A percentile compares a stretch with the other conserved stretches of the same genome.
These are phyloP conservation scores for Meriones unguiculatus DNA, from an alignment of 2,113 vertebrate species.

Conservation along the genomic window DNA sequence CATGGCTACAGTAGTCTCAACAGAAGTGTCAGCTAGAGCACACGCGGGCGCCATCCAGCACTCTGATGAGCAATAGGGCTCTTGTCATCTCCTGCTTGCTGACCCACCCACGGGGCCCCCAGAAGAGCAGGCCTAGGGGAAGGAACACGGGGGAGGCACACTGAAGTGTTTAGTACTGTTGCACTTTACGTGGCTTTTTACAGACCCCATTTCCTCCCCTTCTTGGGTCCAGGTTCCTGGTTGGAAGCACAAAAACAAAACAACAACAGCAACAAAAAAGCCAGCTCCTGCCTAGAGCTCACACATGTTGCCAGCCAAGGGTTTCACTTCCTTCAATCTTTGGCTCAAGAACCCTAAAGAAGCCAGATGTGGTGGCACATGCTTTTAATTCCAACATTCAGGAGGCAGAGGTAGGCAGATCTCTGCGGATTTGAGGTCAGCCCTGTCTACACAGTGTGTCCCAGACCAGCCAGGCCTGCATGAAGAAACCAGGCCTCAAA, in stretches of 20 bases:
- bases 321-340: neutral
- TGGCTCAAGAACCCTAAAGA: neutral
- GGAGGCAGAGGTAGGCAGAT: neutral
- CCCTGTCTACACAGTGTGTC: too few relatives aligned
- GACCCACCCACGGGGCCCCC: too few relatives aligned
- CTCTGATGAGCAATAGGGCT: neutral
- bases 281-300: neutral
- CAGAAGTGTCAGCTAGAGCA: neutral
- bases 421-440: neutral
- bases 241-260: neutral
- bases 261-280: too few relatives aligned
- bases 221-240: neutral
- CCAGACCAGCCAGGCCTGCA: neutral
- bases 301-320: neutral
- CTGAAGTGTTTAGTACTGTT: too few relatives aligned
- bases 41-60: neutral
- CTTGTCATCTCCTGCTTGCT: neutral
- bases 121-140: neutral
- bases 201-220: neutral
- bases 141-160: too few relatives aligned
- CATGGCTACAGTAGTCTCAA: neutral
- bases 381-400: neutral
- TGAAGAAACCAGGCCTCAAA: neutral
- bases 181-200: rapidly evolving
- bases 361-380: neutral